These are phyloP conservation scores for Melolontha melolontha DNA, from an alignment of 2,888 invertebrate species.

Conservation along the genomic window DNA sequence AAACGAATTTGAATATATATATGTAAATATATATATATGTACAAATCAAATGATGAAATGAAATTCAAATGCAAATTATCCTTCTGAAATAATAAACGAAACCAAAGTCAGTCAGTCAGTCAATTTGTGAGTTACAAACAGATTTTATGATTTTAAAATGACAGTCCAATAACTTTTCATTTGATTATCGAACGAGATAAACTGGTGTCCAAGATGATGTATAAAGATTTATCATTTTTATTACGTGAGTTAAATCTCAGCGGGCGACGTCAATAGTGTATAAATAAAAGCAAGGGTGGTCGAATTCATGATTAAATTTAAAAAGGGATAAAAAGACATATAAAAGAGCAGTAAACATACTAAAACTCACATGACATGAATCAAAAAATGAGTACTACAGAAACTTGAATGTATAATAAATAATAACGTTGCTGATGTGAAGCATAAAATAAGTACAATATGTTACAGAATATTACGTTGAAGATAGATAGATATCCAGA, in stretches of 20 bases:
- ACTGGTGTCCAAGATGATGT: constrained; percentile 45
- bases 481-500: too few species aligned
- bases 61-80: constrained; percentile 44
- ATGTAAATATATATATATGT: constrained; percentile 38
- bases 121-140: constrained; percentile 32
- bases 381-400: too few species aligned
- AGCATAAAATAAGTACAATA: too few species aligned
- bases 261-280: constrained; percentile 46
- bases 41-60: constrained; percentile 29
- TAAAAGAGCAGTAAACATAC: too few species aligned
- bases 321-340: constrained; percentile 3
- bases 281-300: constrained; percentile 45
- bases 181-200: constrained; percentile 45
- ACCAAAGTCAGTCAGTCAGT: constrained; percentile 17
- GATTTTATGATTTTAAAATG: constrained; percentile 43
- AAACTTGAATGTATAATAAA: too few species aligned
- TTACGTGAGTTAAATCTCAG: constrained; percentile 45
- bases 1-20: constrained; percentile 40
- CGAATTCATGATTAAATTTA: constrained; percentile 43
- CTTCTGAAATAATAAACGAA: constrained; percentile 28
- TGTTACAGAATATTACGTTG: too few species aligned
- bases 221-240: constrained; percentile 47
- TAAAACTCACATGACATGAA: too few species aligned
- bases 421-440: too few species aligned
- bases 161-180: constrained; percentile 49